Conservation (phyloP, 2,888 invertebrate genomes). For the Agonopterix subpropinquella region DNA sequence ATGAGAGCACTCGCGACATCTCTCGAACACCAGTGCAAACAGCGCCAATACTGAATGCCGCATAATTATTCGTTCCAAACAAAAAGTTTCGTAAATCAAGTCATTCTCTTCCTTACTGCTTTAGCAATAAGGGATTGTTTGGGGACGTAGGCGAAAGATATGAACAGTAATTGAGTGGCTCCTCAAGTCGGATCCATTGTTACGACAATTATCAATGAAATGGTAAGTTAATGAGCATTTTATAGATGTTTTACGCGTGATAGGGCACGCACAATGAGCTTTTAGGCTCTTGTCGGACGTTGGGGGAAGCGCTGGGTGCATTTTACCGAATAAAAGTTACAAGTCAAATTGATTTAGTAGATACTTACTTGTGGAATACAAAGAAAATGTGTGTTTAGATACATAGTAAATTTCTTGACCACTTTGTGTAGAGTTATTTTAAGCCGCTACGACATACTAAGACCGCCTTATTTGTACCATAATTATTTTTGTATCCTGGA, state of each 20-base stretch:
- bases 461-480: too few species aligned
- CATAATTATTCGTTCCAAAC: slow-evolving; percentile 58
- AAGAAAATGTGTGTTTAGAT: too few species aligned
- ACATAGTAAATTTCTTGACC: too few species aligned
- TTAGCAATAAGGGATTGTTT: neutral
- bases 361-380: too few species aligned
- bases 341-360: too few species aligned
- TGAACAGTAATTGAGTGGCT: slow-evolving; percentile 23
- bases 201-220: slow-evolving; percentile 59
- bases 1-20: slow-evolving; percentile 49
- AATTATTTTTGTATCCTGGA: too few species aligned
- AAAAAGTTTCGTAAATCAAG: neutral
- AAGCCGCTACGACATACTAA: too few species aligned
- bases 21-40: slow-evolving; percentile 49
- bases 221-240: slow-evolving; percentile 58
- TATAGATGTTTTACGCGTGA: slow-evolving; percentile 55
- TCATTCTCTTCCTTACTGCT: neutral
- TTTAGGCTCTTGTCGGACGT: too few species aligned
- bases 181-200: slow-evolving; percentile 48
- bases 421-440: too few species aligned
- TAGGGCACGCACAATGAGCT: slow-evolving; percentile 19
- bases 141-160: neutral
- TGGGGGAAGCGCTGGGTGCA: too few species aligned
- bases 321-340: too few species aligned
- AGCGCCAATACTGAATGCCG: slow-evolving; percentile 55